Base-by-base conservation (phyloP, 2,797 vertebrate species). In the Tympanoctomys barrerae region DNA sequence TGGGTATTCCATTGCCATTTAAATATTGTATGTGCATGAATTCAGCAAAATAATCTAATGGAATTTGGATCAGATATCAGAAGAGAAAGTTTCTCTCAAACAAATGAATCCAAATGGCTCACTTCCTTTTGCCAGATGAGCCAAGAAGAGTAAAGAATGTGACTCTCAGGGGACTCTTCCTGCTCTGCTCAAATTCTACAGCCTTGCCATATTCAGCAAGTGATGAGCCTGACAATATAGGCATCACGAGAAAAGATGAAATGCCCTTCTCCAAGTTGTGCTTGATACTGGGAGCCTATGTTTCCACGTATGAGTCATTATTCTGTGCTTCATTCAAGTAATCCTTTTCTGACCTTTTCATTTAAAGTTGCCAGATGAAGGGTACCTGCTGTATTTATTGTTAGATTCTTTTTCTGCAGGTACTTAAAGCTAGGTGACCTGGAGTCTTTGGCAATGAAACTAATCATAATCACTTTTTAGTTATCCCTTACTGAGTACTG, bases 281-380 rank as follows among this genome's bases (percentile, higher is more conserved):
- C 22, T 95, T 52, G 42, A 39, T 62, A 24, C 5, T 46, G 7
- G 94, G 39, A 6, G 16, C 12, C 49, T 89, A 18, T 6, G 80
- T 81, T 90, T 78, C 26, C 31, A 68, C 0, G 0, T 78, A 46
- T 5, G 11, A 71, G 22, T 86, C 39, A 83, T 68, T 64, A 64
- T 22, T 68, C 28, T 11, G 75, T 5, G 5, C 36, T 46, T 86
- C 86, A 24, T 73, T 89, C 84, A 42, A 81, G 7, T 3, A 46
- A 16, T 57, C 31, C 19, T 33, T 82, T 62, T 42, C 36, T 52
- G 6, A 75, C 3, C 5, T 19, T 52, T 75, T 86, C 28, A 31
- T 94, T 61, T 84, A 36, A 77, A 78, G 26, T 49, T 68, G 57
- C 16, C 12, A 92, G 36, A 73, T 64, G 33, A 94, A 95, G 80